Evolutionary conservation across 2,888 invertebrate genomes (phyloP).

Genomic region (Drosophila greeni): DNA sequence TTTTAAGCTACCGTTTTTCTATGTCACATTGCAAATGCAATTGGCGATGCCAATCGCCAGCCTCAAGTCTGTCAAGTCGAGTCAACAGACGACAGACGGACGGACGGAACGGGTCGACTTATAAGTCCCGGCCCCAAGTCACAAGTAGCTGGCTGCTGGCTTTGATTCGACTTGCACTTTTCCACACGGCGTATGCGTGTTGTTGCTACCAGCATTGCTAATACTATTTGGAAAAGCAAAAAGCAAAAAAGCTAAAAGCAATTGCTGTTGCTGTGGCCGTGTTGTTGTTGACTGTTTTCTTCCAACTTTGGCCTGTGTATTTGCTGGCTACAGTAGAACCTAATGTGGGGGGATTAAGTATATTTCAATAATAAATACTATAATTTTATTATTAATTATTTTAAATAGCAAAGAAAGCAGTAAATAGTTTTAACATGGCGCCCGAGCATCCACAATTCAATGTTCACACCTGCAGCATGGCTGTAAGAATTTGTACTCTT

Average conservation of each 20-base stretch:
- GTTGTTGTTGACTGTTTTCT: conserved; percentile 65
- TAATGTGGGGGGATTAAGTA: too few species aligned
- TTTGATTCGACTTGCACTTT: conserved; percentile 62
- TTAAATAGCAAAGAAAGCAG: background rate
- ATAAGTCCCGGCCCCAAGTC: conserved; percentile 45
- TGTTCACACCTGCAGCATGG: background rate
- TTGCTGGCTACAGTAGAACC: conserved; percentile 6
- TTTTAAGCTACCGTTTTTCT: conserved; percentile 16
- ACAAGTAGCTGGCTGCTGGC: conserved; percentile 25
- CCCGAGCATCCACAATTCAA: background rate
- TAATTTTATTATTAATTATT: background rate
- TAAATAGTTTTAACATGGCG: background rate
- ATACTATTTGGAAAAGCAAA: conserved; percentile 20
- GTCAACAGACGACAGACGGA: conserved; percentile 21
- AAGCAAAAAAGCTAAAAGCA: conserved; percentile 4
- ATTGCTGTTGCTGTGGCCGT: conserved; percentile 40
- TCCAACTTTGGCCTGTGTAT: conserved; percentile 25
- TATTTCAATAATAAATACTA: background rate
- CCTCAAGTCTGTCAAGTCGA: conserved; percentile 36
- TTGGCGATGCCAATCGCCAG: conserved; percentile 22
- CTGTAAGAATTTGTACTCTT: background rate
- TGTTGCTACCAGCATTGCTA: conserved; percentile 26
- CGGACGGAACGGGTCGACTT: conserved; percentile 34
- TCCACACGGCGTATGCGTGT: conserved; percentile 50
- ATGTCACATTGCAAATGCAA: conserved; percentile 22